Conservation (phyloP, 2,797 vertebrate species). For the Sus cebifrons region DNA sequence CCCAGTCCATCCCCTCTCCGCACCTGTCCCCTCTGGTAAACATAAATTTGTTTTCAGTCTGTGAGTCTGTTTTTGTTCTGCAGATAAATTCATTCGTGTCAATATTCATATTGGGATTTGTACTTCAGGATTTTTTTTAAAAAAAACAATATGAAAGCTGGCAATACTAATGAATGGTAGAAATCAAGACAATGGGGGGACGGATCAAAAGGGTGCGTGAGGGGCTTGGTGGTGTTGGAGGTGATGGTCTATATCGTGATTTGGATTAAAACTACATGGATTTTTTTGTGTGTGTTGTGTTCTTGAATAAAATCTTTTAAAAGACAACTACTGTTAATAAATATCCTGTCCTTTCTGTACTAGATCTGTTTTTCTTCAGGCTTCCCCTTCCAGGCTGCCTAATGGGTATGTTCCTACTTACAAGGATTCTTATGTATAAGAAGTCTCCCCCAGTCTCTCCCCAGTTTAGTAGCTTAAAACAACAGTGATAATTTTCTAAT, state of each 20-base stretch:
- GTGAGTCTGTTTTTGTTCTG: too few species aligned
- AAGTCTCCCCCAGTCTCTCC: too few species aligned
- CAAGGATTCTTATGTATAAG: not conserved
- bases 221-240: not conserved
- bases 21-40: too few species aligned
- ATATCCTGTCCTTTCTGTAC: conserved; percentile 84
- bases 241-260: not conserved
- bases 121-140: not conserved
- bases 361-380: not conserved
- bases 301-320: conserved; percentile 84
- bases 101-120: too few species aligned
- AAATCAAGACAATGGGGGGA: not conserved
- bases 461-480: not conserved
- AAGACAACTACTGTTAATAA: conserved; percentile 86
- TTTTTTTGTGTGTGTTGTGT: not conserved
- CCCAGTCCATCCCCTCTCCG: too few species aligned
- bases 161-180: not conserved
- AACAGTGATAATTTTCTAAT: not conserved
- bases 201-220: not conserved
- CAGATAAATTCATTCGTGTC: too few species aligned
- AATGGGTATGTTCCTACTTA: not conserved
- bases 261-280: not conserved
- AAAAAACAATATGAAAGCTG: not conserved
- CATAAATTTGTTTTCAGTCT: too few species aligned
- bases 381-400: not conserved